phyloP scores from a whole-genome alignment of 64 coral and sea anemone genomes.

The Orbicella faveolata region DNA sequence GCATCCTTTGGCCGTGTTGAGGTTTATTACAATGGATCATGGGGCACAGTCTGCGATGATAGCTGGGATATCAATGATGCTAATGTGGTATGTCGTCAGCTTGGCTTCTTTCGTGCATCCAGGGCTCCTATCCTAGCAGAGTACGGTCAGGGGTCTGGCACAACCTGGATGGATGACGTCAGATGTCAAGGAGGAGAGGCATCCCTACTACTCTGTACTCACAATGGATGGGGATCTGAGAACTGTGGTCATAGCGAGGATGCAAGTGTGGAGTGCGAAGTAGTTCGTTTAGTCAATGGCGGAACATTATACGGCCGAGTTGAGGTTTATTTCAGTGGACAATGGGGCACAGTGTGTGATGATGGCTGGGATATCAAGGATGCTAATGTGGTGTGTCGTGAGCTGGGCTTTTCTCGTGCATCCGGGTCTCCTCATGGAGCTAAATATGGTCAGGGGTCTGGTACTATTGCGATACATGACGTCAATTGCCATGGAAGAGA shows the following conservation, averaged over 20 bases:
- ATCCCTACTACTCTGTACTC: not conserved
- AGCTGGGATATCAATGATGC: slow-evolving; percentile 15
- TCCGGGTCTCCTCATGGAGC: not conserved
- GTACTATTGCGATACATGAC: not conserved
- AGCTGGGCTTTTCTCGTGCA: slow-evolving; percentile 27
- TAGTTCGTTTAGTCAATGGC: not conserved
- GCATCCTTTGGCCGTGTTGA: slow-evolving; percentile 14
- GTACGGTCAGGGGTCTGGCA: slow-evolving; percentile 23
- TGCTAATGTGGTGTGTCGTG: slow-evolving; percentile 38
- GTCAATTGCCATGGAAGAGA: too few species aligned
- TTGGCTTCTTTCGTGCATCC: slow-evolving; percentile 30
- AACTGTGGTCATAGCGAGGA: not conserved
- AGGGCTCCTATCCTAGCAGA: not conserved
- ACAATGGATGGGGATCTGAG: not conserved
- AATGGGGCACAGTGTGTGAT: slow-evolving; percentile 29
- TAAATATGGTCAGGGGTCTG: slow-evolving; percentile 16
- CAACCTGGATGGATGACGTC: not conserved
- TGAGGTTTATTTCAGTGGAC: slow-evolving; percentile 25
- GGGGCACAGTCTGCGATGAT: slow-evolving; percentile 26
- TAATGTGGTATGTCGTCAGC: slow-evolving; percentile 33
- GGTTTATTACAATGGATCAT: slow-evolving; percentile 10
- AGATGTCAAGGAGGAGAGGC: not conserved
- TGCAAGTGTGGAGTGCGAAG: not conserved
- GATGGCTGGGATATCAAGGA: slow-evolving; percentile 12
- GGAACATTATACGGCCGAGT: not conserved